A percentile compares a stretch with the other conserved stretches of the same genome.
These are phyloP conservation scores for Nomada ferruginata DNA, from an alignment of 2,888 invertebrate species.

Conservation along the genomic window DNA sequence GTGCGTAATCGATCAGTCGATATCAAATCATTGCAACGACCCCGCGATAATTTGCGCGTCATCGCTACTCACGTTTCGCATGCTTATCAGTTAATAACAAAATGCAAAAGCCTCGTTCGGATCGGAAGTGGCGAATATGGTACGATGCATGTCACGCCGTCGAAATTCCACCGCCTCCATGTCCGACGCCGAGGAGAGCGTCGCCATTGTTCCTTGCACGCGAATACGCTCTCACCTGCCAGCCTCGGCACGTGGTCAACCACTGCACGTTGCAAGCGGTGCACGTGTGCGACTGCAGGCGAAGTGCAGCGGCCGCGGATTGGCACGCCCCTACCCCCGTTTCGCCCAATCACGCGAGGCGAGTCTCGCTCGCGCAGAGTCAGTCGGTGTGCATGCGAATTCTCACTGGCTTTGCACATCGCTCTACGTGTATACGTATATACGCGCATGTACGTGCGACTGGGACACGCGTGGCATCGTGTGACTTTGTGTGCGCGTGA, in stretches of 20 bases:
- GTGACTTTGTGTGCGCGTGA: constrained; percentile 45
- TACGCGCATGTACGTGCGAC: neutral
- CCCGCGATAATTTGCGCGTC: neutral
- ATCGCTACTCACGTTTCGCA: neutral
- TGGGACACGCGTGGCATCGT: neutral
- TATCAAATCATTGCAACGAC: neutral
- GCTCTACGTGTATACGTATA: constrained; percentile 43
- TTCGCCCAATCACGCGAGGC: constrained; percentile 69
- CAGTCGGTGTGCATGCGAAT: constrained; percentile 71
- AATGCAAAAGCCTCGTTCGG: neutral
- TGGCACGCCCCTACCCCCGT: constrained; percentile 69
- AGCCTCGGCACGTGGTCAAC: neutral
- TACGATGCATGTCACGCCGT: neutral
- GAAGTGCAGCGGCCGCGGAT: constrained; percentile 78
- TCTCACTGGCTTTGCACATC: constrained; percentile 64
- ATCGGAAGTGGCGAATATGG: neutral
- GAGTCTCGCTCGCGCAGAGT: constrained; percentile 64
- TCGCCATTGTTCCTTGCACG: constrained; percentile 56
- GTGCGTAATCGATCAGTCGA: neutral
- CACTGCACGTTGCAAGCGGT: constrained; percentile 47
- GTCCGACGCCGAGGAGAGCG: constrained; percentile 52
- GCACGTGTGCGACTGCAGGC: constrained; percentile 59
- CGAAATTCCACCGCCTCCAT: neutral
- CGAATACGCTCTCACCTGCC: constrained; percentile 30
- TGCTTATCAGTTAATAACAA: neutral